These are phyloP conservation scores for Trichonephila inaurata DNA, from an alignment of 1,140 invertebrate genomes.

Conservation along the genomic window DNA sequence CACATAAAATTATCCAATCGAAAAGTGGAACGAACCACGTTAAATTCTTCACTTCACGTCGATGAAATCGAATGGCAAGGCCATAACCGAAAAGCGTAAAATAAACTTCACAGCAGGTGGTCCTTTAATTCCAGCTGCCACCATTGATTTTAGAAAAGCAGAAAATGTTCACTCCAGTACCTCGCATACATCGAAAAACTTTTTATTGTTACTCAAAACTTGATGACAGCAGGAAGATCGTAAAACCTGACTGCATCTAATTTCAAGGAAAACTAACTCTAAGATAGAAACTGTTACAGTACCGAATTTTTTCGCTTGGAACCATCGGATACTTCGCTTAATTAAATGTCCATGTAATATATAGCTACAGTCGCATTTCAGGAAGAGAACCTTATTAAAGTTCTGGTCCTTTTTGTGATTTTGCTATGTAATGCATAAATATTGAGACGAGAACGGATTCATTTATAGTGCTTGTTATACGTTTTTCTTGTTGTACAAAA, in stretches of 20 bases:
- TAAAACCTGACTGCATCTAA: slow-evolving; percentile 34
- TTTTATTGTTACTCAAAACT: slow-evolving; percentile 36
- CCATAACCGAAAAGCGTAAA: slow-evolving; percentile 32
- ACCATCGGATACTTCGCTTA: neutral
- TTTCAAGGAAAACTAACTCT: neutral
- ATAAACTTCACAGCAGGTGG: slow-evolving; percentile 32
- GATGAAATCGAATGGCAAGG: slow-evolving; percentile 18
- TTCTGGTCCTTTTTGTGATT: neutral
- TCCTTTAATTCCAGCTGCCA: slow-evolving; percentile 22
- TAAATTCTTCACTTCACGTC: neutral
- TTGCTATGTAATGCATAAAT: neutral
- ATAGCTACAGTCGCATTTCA: neutral
- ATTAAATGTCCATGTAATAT: neutral
- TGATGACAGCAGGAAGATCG: neutral
- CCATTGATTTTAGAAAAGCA: slow-evolving; percentile 30
- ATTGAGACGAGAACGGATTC: no score
- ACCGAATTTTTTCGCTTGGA: neutral
- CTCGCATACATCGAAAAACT: neutral
- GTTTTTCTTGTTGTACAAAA: no score
- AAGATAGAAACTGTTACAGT: neutral
- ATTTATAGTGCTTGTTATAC: no score
- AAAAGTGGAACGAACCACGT: neutral
- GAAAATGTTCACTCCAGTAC: neutral
- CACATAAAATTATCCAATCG: slow-evolving; percentile 10
- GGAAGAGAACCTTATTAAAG: neutral